Evolutionary conservation across 2,888 invertebrate genomes (phyloP).

Genomic region (Torymus auratus): DNA sequence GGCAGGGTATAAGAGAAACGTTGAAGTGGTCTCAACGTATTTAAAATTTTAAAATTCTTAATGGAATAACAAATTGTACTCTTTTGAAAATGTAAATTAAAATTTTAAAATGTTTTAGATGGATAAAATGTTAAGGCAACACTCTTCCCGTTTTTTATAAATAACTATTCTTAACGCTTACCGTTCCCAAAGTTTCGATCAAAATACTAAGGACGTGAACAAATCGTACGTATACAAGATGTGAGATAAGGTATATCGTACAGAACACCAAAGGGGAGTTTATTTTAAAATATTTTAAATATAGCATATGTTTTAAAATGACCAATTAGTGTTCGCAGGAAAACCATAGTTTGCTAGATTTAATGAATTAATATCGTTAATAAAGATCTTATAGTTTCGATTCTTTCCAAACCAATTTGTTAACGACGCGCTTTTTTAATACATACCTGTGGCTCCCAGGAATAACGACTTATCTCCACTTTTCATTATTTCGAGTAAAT

Average conservation of each 20-base stretch:
- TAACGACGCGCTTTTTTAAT: not conserved
- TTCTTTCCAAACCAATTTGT: not conserved
- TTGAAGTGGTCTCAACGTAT: too few relatives aligned
- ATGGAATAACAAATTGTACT: too few relatives aligned
- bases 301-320: slow-evolving; percentile 14
- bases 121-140: slow-evolving; percentile 5
- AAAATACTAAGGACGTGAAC: not conserved
- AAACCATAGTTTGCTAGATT: slow-evolving; percentile 1
- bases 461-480: too few relatives aligned
- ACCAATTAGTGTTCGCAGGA: slow-evolving; percentile 29
- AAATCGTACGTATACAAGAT: slow-evolving; percentile 2
- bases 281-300: slow-evolving; percentile 21
- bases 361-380: not conserved
- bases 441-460: too few relatives aligned
- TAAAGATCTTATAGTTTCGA: not conserved
- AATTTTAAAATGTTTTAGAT: too few relatives aligned
- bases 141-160: slow-evolving; percentile 27
- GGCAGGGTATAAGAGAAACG: too few relatives aligned
- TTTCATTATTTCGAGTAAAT: too few relatives aligned
- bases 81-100: too few relatives aligned
- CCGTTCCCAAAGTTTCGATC: not conserved
- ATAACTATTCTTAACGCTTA: slow-evolving; percentile 10
- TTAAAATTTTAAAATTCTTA: too few relatives aligned
- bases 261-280: slow-evolving; percentile 10
- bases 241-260: not conserved